Evolutionary conservation across 2,113 vertebrate genomes (phyloP).

Genomic region (Delphinapterus leucas): DNA sequence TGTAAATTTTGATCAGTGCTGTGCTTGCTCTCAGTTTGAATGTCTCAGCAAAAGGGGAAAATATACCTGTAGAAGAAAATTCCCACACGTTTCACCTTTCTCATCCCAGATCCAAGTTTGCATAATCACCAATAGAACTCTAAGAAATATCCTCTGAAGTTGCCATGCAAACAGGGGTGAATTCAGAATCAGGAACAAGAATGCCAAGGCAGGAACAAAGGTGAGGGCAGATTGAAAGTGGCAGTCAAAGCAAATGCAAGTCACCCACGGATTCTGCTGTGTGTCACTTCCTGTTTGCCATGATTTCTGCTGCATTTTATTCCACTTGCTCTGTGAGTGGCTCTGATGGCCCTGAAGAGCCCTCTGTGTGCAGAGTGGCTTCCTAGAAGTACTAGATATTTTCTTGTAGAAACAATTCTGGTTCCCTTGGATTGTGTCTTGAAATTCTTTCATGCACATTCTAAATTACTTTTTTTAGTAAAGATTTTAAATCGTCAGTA

Average conservation of each 20-base stretch:
- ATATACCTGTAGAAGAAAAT: neutral
- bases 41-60: neutral
- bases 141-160: neutral
- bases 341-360: neutral
- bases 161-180: neutral
- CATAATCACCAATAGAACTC: neutral
- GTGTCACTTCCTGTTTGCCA: fast-evolving
- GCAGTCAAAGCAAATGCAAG: neutral
- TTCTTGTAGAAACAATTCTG: constrained; percentile 59
- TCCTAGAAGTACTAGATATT: neutral
- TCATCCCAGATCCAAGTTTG: neutral
- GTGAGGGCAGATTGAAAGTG: neutral
- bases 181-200: neutral
- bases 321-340: neutral
- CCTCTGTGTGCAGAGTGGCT: neutral
- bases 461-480: constrained; percentile 47
- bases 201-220: neutral
- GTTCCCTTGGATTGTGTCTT: constrained; percentile 14
- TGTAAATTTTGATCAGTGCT: neutral
- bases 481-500: constrained; percentile 50
- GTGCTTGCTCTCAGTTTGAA: neutral
- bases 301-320: neutral
- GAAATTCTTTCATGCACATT: constrained; percentile 53
- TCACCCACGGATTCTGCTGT: neutral
- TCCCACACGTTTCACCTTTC: neutral